phyloP scores from a whole-genome alignment of 2,888 invertebrate genomes.

The Lasioglossum malachurum region DNA sequence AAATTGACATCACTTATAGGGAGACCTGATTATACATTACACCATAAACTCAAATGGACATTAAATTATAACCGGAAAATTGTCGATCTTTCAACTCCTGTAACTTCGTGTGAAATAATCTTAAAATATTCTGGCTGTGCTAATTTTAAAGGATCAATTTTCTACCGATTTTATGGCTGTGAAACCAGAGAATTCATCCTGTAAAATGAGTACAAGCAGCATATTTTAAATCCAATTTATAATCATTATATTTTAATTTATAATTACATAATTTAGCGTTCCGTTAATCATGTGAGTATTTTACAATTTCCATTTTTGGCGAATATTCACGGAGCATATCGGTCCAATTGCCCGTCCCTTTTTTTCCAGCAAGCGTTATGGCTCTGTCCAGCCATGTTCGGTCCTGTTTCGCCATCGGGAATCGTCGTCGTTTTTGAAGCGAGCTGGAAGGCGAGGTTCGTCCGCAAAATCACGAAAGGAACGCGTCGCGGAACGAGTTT shows the following conservation, averaged over 20 bases:
- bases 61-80: background rate
- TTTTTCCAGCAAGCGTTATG: background rate
- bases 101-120: background rate
- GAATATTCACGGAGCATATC: background rate
- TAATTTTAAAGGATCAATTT: background rate
- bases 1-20: too few relatives aligned
- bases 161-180: background rate
- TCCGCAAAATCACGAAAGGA: slow-evolving; percentile 9
- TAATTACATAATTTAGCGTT: background rate
- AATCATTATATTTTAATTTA: too few relatives aligned
- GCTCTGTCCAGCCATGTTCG: background rate
- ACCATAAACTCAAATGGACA: background rate
- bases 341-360: background rate
- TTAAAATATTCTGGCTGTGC: background rate
- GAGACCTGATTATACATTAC: background rate
- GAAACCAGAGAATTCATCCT: background rate
- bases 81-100: background rate
- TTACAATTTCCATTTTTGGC: background rate
- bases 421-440: slow-evolving; percentile 1
- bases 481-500: slow-evolving; percentile 12
- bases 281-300: background rate
- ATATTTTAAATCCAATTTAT: background rate
- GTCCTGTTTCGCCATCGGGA: slow-evolving; percentile 21
- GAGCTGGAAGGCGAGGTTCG: background rate
- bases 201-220: background rate